Evolutionary conservation across 2,888 invertebrate genomes (phyloP), one percentile per base, ranked within the genome.

Genomic region (Caenorhabditis uteleia): DNA sequence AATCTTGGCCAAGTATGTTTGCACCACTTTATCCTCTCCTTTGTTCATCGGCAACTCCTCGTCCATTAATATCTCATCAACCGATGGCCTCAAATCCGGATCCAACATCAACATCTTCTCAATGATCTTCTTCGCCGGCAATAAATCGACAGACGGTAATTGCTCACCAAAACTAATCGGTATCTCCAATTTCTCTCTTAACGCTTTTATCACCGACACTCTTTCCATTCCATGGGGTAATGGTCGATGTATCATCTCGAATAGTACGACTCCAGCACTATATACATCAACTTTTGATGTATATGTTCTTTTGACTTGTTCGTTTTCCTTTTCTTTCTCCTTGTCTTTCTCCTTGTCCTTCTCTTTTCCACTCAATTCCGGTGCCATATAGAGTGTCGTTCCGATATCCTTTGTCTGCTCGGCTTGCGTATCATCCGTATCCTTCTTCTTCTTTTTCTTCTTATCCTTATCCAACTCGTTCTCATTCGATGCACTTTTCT

Each of bases 341-440:
- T n/a, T n/a, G n/a, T n/a, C n/a, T n/a, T n/a, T n/a, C n/a, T n/a
- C n/a, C 12, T 43, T 53, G 16, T 26, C 23, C 14, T 31, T 39
- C 23, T 50, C 36, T 14, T 29, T 38, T 20, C 88, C 88, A 18
- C 67, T 64, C 12, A 97, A 86, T 84, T 98, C 98, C 0, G 97
- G 97, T 0, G 95, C 95, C 43, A 92, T 91, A 85, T 98, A 98
- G 0, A 95, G 86, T 0, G 92, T 91, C 26, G 97, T 98, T 25
- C 98, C 98, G 21, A 97, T 91, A 86, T 91, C 89, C 0, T 55
- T 70, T 3, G 78, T 78, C 27, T 72, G 72, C 10, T 59, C 60
- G 2, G 39, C 47, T 51, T 18, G 23, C 31, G 14, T 14, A 29
- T 10, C 31, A 21, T n/a, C n/a, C n/a, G n/a, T n/a, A n/a, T n/a